Evolutionary conservation across 2,797 vertebrate genomes (phyloP).

Genomic region (Cirrhinus molitorella): DNA sequence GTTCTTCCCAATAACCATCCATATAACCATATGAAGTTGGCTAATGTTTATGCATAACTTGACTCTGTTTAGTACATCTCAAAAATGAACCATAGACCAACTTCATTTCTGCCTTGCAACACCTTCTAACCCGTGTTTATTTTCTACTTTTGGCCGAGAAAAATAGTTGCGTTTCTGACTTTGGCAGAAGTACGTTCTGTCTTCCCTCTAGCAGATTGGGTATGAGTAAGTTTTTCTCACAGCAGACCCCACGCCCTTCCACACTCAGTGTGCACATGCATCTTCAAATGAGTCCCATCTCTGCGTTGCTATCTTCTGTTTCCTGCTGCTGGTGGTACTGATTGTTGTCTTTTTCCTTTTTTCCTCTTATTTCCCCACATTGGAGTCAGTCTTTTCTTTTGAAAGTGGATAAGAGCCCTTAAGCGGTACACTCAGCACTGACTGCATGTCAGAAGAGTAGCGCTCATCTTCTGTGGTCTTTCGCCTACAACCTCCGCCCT

Average conservation of each 20-base stretch:
- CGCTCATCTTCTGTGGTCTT: slow-evolving; percentile 8
- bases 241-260: slow-evolving; percentile 53
- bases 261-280: slow-evolving; percentile 37
- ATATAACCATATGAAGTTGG: slow-evolving; percentile 2
- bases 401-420: slow-evolving; percentile 44
- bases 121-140: slow-evolving; percentile 43
- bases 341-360: slow-evolving; percentile 40
- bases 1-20: neutral
- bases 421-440: slow-evolving; percentile 40
- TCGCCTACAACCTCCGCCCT: slow-evolving; percentile 38
- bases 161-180: slow-evolving; percentile 60
- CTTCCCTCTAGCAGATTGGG: slow-evolving; percentile 71
- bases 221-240: slow-evolving; percentile 69
- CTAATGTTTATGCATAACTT: neutral
- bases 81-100: slow-evolving; percentile 30
- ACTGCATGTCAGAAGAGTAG: slow-evolving; percentile 20
- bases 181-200: slow-evolving; percentile 63
- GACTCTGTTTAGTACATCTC: slow-evolving; percentile 28
- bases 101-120: slow-evolving; percentile 38
- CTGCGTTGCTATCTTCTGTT: slow-evolving; percentile 38
- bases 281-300: slow-evolving; percentile 51
- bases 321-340: slow-evolving; percentile 40
- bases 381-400: slow-evolving; percentile 32
- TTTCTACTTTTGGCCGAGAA: slow-evolving; percentile 52
- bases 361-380: slow-evolving; percentile 13